Conservation (phyloP, 1,140 invertebrate species). For the Bombus vancouverensis region DNA sequence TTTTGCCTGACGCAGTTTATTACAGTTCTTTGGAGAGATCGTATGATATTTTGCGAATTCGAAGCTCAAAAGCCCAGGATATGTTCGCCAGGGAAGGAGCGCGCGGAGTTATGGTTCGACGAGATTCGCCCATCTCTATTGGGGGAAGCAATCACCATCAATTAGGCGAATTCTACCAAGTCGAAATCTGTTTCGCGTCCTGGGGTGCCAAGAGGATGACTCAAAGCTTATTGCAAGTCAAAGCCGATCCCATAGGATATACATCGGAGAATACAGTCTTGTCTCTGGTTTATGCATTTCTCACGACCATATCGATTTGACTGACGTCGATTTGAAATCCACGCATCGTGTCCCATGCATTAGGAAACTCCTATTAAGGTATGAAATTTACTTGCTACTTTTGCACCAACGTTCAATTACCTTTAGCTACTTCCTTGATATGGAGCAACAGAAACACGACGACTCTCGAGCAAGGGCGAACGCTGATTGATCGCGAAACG, state of each 20-base stretch:
- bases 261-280: background rate
- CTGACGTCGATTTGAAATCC: no score
- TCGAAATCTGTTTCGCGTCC: background rate
- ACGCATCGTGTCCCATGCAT: no score
- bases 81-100: background rate
- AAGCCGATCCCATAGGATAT: background rate
- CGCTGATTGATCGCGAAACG: background rate
- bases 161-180: conserved; percentile 14
- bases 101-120: background rate
- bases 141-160: background rate
- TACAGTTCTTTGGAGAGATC: background rate
- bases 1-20: background rate
- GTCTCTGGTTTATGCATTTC: background rate
- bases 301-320: background rate
- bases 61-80: background rate
- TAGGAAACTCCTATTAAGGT: no score
- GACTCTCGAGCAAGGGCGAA: background rate
- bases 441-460: background rate
- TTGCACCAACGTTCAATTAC: background rate
- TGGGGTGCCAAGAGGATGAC: background rate
- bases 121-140: background rate
- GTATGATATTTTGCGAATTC: background rate
- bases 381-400: background rate
- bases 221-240: conserved; percentile 31
- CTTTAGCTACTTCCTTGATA: background rate